Evolutionary conservation across 2,113 vertebrate species (phyloP), one percentile per base, ranked within the genome.

Genomic region (Catagonus wagneri): DNA sequence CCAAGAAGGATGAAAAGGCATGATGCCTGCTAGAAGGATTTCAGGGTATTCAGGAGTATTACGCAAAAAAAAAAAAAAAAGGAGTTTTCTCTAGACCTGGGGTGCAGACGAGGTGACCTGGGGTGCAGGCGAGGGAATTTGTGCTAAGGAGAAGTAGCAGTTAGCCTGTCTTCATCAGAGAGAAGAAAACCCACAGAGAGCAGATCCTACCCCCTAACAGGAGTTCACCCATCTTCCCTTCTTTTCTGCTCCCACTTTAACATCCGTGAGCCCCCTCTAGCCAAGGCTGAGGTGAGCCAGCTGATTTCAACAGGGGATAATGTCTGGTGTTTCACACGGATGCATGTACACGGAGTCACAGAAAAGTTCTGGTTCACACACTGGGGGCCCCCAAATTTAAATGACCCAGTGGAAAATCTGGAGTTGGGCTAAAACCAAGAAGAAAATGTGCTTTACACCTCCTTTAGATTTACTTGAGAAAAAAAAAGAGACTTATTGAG

Each of bases 171-270:
- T 83, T 54, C 22, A 2, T 29, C n/a, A 71, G 22, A 81, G 52
- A 58, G 89, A 72, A 58, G 69, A 54, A 56, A 68, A 52, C 54
- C 60, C 68, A 68, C 0, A 5, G 74, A 95, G 34, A 79, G 9
- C 39, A 9, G 32, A n/a, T 52, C 79, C 34, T 83, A 16, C 60
- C 29, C 39, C 79, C 32, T 79, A 16, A 54, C 29, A 29, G 20
- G 83, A 81, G 29, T 81, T 81, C 60, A 76, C 80, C 34, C 60
- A 74, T 89, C 83, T 61, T 89, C 39, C 39, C 58, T 66, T 75
- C 4, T n/a, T 89, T 79, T 66, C 25, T 65, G 32, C 52, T 68
- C 56, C 20, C 14, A 14, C 12, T 10, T 1, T 91, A 83, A 86
- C 71, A 44, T 74, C 88, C 71, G 22, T 0, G 25, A 74, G 65